phyloP scores from a whole-genome alignment of 2,888 invertebrate species.

The Achlya flavicornis region DNA sequence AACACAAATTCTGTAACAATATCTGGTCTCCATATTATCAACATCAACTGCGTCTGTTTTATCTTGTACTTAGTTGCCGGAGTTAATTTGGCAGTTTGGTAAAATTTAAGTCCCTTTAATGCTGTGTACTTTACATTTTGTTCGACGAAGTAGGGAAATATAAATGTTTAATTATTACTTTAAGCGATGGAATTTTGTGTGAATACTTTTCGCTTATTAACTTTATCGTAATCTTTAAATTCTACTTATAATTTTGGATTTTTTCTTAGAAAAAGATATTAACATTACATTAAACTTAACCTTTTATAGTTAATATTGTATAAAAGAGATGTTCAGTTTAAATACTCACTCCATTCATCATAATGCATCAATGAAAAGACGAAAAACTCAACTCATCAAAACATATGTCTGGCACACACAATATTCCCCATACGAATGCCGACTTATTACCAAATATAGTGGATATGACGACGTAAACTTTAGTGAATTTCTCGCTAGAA shows the following conservation, averaged over 20 bases:
- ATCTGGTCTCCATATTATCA: conserved; percentile 18
- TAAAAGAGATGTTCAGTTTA: too few relatives aligned
- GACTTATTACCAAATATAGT: conserved; percentile 54
- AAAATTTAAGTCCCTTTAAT: conserved; percentile 50
- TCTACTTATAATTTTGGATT: too few relatives aligned
- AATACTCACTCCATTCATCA: too few relatives aligned
- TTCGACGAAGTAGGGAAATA: conserved; percentile 34
- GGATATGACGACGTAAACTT: conserved; percentile 61
- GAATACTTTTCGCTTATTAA: not conserved
- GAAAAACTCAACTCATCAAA: conserved; percentile 14
- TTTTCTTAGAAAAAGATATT: too few relatives aligned
- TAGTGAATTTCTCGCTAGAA: conserved; percentile 69
- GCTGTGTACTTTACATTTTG: conserved; percentile 43
- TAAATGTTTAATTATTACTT: conserved; percentile 28
- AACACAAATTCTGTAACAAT: conserved; percentile 11
- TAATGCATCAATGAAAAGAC: too few relatives aligned
- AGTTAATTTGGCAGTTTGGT: conserved; percentile 53
- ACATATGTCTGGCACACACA: conserved; percentile 22
- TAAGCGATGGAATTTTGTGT: conserved; percentile 24
- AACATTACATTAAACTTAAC: too few relatives aligned
- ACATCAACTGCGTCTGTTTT: conserved; percentile 39
- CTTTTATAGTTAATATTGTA: too few relatives aligned
- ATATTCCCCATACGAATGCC: conserved; percentile 22
- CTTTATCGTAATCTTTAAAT: too few relatives aligned
- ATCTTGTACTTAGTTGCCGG: conserved; percentile 49